phyloP scores from a whole-genome alignment of 2,113 vertebrate genomes.

The Epinephelus lanceolatus region DNA sequence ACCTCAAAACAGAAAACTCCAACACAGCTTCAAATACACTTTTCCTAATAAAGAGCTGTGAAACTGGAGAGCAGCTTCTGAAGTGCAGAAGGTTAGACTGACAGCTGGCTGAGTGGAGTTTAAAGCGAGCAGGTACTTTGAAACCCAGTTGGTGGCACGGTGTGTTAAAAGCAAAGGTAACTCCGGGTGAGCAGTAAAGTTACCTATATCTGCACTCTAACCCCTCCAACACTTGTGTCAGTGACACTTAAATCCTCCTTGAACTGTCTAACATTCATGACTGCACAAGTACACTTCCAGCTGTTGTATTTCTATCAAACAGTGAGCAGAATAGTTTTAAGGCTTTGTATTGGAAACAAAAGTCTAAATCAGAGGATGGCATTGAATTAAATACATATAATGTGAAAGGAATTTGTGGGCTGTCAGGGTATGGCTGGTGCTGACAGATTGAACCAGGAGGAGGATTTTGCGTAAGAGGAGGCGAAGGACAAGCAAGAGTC shows the following conservation, averaged over 20 bases:
- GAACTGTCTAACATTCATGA: constrained; percentile 29
- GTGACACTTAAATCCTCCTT: constrained; percentile 27
- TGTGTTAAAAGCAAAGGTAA: constrained; percentile 43
- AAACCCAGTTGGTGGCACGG: constrained; percentile 44
- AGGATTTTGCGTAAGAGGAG: constrained; percentile 48
- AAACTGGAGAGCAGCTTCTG: constrained; percentile 54
- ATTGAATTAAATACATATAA: constrained; percentile 61
- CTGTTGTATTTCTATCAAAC: constrained; percentile 1
- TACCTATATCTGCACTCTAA: background rate
- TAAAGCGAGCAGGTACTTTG: constrained; percentile 33
- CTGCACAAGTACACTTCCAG: constrained; percentile 17
- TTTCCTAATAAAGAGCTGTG: constrained; percentile 43
- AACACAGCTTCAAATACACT: background rate
- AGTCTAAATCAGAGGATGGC: constrained; percentile 11
- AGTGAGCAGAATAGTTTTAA: constrained; percentile 10
- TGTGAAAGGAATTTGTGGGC: constrained; percentile 65
- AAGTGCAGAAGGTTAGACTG: constrained; percentile 27
- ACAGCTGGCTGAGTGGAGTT: constrained; percentile 53
- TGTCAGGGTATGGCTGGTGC: constrained; percentile 68
- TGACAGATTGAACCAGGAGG: constrained; percentile 58
- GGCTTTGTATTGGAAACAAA: constrained; percentile 43
- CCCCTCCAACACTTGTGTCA: constrained; percentile 20
- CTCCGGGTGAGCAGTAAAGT: constrained; percentile 35
- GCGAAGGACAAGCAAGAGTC: constrained; percentile 54
- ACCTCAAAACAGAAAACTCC: constrained; percentile 22